These are phyloP conservation scores for Trematocara macrostoma DNA, from an alignment of 2,113 vertebrate species.

Conservation along the genomic window DNA sequence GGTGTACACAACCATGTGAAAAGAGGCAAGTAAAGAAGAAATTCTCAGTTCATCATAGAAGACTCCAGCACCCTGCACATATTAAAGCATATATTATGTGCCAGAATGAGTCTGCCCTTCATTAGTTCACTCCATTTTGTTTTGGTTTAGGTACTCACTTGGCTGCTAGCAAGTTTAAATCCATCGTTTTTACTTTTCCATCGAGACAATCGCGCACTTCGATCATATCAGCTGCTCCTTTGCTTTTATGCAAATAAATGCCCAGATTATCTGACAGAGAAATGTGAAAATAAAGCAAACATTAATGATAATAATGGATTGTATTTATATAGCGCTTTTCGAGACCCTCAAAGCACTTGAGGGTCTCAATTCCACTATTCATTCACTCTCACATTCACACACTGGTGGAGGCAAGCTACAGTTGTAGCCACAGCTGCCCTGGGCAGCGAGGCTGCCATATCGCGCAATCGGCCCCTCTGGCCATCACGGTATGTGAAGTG, in stretches of 20 bases:
- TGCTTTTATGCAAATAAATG: neutral
- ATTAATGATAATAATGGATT: neutral
- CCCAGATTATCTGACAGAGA: slow-evolving; percentile 43
- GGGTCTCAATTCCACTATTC: no score
- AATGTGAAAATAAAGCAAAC: accelerated
- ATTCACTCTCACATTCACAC: no score
- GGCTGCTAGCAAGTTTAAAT: slow-evolving; percentile 40
- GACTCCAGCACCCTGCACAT: neutral
- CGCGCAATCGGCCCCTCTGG: no score
- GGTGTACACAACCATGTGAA: accelerated
- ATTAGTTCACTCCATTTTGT: accelerated
- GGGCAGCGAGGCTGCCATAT: no score
- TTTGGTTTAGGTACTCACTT: slow-evolving; percentile 7
- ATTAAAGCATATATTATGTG: neutral
- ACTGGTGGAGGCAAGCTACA: no score
- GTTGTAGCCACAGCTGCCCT: no score
- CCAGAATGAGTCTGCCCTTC: neutral
- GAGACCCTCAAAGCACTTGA: no score
- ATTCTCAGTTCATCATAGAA: neutral
- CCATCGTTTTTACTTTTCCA: neutral
- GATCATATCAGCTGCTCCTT: neutral
- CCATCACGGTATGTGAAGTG: no score
- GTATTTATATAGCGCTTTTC: no score
- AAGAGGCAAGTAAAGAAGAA: accelerated
- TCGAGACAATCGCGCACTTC: neutral